phyloP scores from a whole-genome alignment of 2,797 vertebrate genomes.

The Cynodonichthys magdalenae region DNA sequence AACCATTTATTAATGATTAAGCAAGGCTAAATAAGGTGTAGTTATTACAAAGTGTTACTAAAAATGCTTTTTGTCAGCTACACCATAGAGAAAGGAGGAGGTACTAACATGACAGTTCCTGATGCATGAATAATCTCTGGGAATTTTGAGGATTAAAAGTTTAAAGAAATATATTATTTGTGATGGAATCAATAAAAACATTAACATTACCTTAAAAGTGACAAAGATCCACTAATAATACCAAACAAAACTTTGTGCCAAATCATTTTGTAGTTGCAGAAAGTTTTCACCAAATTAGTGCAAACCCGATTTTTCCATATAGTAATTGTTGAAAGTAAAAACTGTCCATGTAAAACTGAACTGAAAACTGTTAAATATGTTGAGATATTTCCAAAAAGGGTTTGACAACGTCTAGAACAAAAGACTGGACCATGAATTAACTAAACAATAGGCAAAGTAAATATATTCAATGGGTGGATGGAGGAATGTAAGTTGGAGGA shows the following conservation, averaged over 20 bases:
- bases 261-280: not conserved
- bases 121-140: too few relatives aligned
- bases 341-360: not conserved
- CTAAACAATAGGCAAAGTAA: not conserved
- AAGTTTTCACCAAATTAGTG: not conserved
- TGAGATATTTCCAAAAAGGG: not conserved
- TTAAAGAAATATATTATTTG: too few relatives aligned
- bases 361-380: not conserved
- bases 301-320: not conserved
- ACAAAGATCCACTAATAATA: too few relatives aligned
- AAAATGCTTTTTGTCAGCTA: too few relatives aligned
- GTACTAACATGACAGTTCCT: too few relatives aligned
- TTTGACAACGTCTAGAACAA: not conserved
- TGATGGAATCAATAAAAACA: too few relatives aligned
- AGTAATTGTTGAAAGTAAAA: not conserved
- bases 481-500: not conserved
- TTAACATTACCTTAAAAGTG: too few relatives aligned
- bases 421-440: not conserved
- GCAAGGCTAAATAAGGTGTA: too few relatives aligned
- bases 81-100: too few relatives aligned
- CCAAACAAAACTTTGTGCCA: not conserved
- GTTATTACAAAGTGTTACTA: too few relatives aligned
- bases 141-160: too few relatives aligned
- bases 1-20: too few relatives aligned
- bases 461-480: not conserved